Conservation (phyloP, 2,797 vertebrate genomes). For the Pyrocephalus nanus region DNA sequence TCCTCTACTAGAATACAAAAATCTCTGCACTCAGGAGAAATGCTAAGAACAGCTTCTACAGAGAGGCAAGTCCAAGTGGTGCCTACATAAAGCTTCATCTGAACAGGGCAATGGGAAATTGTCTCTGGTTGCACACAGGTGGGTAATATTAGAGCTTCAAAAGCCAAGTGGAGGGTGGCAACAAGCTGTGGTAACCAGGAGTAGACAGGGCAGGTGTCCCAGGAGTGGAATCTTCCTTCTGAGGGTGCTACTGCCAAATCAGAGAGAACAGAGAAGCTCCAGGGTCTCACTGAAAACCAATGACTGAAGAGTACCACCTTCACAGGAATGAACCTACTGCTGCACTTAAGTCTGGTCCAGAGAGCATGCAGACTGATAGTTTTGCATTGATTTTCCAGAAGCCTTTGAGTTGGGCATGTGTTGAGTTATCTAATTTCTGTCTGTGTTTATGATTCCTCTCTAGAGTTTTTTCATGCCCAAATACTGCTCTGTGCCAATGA, state of each 20-base stretch:
- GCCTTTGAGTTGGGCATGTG: not conserved
- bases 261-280: not conserved
- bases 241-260: rapidly evolving
- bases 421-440: not conserved
- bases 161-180: not conserved
- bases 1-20: constrained; percentile 19
- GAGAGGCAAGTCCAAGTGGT: not conserved
- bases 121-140: not conserved
- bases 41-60: not conserved
- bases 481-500: not conserved
- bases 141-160: not conserved
- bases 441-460: not conserved
- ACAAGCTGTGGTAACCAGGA: not conserved
- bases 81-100: not conserved
- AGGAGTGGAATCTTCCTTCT: not conserved
- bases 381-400: not conserved
- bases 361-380: not conserved
- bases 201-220: not conserved
- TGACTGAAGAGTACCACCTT: not conserved
- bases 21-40: not conserved
- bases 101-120: not conserved
- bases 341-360: not conserved
- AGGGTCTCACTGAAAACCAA: not conserved
- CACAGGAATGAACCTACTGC: not conserved
- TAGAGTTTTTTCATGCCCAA: not conserved